Evolutionary conservation across 2,797 vertebrate species (phyloP).

Genomic region (Paramormyrops hopkinsi): DNA sequence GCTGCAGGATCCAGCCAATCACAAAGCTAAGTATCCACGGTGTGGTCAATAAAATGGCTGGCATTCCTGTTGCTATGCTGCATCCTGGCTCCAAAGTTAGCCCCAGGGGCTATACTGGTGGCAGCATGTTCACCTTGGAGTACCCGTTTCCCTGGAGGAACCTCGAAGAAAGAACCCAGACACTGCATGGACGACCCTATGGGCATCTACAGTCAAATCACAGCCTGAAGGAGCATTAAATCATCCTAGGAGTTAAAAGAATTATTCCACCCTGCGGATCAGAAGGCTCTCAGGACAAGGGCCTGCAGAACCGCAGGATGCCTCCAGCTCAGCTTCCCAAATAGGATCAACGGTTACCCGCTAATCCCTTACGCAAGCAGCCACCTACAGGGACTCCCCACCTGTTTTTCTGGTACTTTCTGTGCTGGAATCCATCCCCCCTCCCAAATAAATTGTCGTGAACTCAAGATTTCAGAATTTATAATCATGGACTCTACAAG

Average conservation of each 20-base stretch:
- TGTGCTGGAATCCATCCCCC: neutral
- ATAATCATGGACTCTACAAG: neutral
- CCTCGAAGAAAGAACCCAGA: neutral
- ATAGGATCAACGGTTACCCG: neutral
- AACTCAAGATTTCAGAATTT: neutral
- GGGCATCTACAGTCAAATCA: neutral
- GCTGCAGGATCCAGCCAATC: slow-evolving; percentile 2
- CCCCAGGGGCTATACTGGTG: neutral
- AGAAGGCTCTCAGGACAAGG: neutral
- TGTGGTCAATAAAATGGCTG: neutral
- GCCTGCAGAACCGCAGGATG: too few species aligned
- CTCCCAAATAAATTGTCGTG: neutral
- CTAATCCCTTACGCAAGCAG: neutral
- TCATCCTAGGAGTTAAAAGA: neutral
- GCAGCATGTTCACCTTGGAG: neutral
- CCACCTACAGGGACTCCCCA: neutral
- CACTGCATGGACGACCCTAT: neutral
- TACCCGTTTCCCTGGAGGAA: neutral
- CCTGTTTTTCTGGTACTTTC: neutral
- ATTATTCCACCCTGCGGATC: neutral
- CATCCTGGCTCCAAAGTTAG: neutral
- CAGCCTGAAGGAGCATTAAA: neutral
- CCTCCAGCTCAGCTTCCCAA: neutral
- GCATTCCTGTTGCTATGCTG: neutral
- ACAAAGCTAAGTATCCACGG: neutral